phyloP scores from a whole-genome alignment of 2,888 invertebrate genomes.

The Tuberolachnus salignus region DNA sequence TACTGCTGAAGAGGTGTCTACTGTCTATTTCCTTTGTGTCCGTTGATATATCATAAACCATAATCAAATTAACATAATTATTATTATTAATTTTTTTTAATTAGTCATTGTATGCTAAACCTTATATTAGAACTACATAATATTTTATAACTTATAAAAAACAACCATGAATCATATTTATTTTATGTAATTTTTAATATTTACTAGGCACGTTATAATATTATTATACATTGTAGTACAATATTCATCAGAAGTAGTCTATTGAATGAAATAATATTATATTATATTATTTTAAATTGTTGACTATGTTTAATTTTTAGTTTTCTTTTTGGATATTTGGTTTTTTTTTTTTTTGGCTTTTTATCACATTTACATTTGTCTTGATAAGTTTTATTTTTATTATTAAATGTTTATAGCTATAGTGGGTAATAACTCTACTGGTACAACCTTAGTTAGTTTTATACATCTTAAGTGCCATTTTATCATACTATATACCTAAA shows the following conservation, averaged over 20 bases:
- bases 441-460: too few relatives aligned
- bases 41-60: constrained; percentile 4
- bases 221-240: neutral
- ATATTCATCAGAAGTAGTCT: neutral
- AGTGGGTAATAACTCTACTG: too few relatives aligned
- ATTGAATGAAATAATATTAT: neutral
- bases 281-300: neutral
- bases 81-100: neutral
- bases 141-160: constrained; percentile 7
- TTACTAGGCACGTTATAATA: neutral
- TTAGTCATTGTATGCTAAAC: constrained; percentile 44
- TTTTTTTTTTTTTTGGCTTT: neutral
- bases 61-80: constrained; percentile 35
- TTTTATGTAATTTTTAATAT: constrained; percentile 1
- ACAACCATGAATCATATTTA: neutral
- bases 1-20: too few relatives aligned
- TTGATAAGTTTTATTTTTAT: too few relatives aligned
- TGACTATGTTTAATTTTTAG: neutral
- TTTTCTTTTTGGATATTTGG: neutral
- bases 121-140: neutral
- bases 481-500: too few relatives aligned
- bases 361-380: too few relatives aligned
- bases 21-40: neutral
- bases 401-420: too few relatives aligned
- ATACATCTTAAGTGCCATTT: too few relatives aligned